Percentiles rank a stretch among this genome's conserved stretches.
Conservation (phyloP, 2,888 invertebrate genomes). For the Melanotus villosus region DNA sequence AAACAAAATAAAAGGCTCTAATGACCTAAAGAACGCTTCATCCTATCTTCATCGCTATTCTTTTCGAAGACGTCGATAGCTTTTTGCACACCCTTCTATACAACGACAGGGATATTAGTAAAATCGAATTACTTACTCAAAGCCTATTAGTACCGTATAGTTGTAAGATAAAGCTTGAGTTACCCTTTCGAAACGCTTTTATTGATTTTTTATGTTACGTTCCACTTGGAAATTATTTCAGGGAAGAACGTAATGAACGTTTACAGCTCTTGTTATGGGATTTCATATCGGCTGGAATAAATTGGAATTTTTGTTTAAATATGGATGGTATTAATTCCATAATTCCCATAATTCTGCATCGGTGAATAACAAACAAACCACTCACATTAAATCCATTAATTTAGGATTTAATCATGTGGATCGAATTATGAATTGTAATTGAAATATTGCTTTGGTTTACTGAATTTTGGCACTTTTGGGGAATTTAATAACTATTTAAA, state of each 20-base stretch:
- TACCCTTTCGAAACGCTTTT: slow-evolving; percentile 16
- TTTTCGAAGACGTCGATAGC: neutral
- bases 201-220: slow-evolving; percentile 22
- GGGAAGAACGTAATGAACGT: slow-evolving; percentile 17
- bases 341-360: too few relatives aligned
- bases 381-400: too few relatives aligned
- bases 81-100: neutral
- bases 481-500: too few relatives aligned
- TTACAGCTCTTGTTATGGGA: slow-evolving; percentile 19
- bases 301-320: slow-evolving; percentile 1
- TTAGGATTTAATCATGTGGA: too few relatives aligned
- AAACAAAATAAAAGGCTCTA: too few relatives aligned
- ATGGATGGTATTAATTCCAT: too few relatives aligned
- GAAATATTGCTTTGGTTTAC: too few relatives aligned
- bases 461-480: too few relatives aligned
- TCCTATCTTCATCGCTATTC: neutral
- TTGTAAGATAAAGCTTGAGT: slow-evolving; percentile 12
- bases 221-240: slow-evolving; percentile 12
- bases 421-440: too few relatives aligned
- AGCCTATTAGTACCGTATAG: slow-evolving; percentile 22
- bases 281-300: slow-evolving; percentile 13
- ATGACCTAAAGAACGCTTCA: too few relatives aligned
- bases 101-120: slow-evolving; percentile 4
- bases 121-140: slow-evolving; percentile 32
- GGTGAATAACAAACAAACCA: too few relatives aligned